A percentile compares a stretch with the other conserved stretches of the same genome.
phyloP scores from a whole-genome alignment of 2,797 vertebrate species.

The Streptopelia turtur region DNA sequence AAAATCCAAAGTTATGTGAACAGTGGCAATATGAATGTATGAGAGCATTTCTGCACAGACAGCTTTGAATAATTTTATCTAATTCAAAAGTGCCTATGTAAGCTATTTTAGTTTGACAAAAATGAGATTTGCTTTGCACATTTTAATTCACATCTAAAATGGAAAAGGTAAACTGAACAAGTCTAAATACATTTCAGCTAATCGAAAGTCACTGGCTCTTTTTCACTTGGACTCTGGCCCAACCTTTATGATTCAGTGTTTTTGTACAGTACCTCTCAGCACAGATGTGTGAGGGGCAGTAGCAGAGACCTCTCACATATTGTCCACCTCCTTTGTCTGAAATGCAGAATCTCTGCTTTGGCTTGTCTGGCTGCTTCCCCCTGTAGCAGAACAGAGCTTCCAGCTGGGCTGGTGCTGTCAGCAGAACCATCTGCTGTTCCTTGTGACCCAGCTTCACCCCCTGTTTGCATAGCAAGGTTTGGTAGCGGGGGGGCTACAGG shows the following conservation, averaged over 20 bases:
- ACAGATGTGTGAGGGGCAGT: neutral
- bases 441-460: neutral
- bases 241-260: neutral
- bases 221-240: neutral
- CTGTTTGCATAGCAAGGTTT: too few species aligned
- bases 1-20: slow-evolving; percentile 8
- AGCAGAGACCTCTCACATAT: neutral
- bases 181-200: neutral
- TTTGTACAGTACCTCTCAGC: neutral
- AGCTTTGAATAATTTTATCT: slow-evolving; percentile 11
- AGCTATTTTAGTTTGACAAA: neutral
- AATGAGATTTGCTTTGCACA: neutral
- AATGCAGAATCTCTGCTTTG: neutral
- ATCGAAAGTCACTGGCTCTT: neutral
- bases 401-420: neutral
- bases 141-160: neutral
- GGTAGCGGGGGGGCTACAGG: too few species aligned
- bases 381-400: neutral
- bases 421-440: neutral
- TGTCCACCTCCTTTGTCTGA: neutral
- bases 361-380: neutral
- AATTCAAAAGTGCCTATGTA: neutral
- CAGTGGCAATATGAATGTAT: neutral
- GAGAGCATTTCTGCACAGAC: neutral
- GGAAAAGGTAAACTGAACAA: neutral